Evolutionary conservation across 2,888 invertebrate species (phyloP).

Genomic region (Epinotia demarniana): DNA sequence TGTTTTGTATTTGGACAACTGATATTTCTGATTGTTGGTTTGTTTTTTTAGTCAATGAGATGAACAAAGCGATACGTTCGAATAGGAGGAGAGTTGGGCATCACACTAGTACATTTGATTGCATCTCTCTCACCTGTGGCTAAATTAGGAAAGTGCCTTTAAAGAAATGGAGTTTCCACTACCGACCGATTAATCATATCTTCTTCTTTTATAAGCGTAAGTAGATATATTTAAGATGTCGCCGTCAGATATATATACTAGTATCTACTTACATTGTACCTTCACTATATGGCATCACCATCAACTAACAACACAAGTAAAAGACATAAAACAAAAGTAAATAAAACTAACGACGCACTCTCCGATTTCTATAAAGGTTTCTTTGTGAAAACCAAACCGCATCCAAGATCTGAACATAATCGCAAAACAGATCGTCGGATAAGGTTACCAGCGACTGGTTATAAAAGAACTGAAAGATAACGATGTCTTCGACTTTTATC

Average conservation of each 20-base stretch:
- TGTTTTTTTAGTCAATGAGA: no score
- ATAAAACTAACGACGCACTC: constrained; percentile 8
- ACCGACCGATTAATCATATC: not conserved
- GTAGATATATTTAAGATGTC: not conserved
- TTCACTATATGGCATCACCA: not conserved
- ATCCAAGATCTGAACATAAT: constrained; percentile 20
- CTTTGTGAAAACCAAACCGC: constrained; percentile 25
- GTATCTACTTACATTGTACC: not conserved
- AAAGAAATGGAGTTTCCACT: not conserved
- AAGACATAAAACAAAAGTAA: not conserved
- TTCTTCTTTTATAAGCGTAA: not conserved
- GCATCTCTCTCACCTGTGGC: not conserved
- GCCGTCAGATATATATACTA: not conserved
- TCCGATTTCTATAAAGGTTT: constrained; percentile 19
- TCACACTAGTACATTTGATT: no score
- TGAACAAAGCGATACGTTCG: no score
- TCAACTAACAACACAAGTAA: not conserved
- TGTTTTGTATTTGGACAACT: not conserved
- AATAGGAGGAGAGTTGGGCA: no score
- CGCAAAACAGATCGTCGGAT: constrained; percentile 43
- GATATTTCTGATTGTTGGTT: constrained; percentile 6
- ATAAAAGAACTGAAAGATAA: constrained; percentile 62
- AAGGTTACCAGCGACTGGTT: constrained; percentile 51
- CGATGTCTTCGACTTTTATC: constrained; percentile 56
- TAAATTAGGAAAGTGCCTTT: not conserved